Evolutionary conservation across 2,113 vertebrate genomes (phyloP).

Genomic region (Erinaceus europaeus): DNA sequence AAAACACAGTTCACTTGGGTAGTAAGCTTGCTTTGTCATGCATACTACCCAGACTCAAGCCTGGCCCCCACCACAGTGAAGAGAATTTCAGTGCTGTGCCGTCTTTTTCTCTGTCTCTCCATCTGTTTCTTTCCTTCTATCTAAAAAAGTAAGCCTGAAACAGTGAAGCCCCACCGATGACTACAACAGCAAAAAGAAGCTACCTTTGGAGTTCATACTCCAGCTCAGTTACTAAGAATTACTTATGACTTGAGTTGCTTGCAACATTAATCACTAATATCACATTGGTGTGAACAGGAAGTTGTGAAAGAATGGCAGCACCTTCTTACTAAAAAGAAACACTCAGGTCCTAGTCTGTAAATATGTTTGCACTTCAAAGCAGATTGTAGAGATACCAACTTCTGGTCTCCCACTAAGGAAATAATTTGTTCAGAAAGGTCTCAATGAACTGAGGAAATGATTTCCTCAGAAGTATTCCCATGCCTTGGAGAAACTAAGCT

Average conservation of each 20-base stretch:
- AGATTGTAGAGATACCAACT: neutral
- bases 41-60: no score
- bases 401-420: neutral
- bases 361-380: no score
- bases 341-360: no score
- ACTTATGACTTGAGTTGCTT: neutral
- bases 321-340: neutral
- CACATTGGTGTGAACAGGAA: neutral
- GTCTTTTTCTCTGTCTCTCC: no score
- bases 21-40: no score
- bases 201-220: neutral
- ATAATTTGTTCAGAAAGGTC: neutral
- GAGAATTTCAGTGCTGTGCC: no score
- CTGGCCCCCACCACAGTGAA: no score
- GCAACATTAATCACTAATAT: neutral
- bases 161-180: no score
- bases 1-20: no score
- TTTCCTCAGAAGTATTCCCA: neutral
- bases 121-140: no score
- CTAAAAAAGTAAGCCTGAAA: no score
- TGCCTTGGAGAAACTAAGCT: neutral
- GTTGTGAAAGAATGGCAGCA: neutral
- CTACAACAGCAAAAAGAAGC: no score
- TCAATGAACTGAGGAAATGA: neutral
- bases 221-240: neutral